Evolutionary conservation across 1,140 invertebrate species (phyloP).

Genomic region (Paramacrobiotus metropolitanus): DNA sequence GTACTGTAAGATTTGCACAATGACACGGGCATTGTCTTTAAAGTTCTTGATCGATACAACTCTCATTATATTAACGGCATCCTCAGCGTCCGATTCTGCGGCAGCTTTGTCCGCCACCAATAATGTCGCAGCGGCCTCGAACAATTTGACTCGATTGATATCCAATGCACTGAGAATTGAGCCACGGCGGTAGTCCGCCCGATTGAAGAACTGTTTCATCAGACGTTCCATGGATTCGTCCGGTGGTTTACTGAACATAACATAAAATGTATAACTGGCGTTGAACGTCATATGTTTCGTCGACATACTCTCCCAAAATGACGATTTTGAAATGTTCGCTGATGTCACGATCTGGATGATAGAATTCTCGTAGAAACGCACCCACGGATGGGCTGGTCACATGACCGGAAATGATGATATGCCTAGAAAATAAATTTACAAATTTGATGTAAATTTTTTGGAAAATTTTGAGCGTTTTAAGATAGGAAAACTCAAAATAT

Average conservation of each 20-base stretch:
- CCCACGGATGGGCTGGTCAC: not conserved
- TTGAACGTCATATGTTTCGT: no score
- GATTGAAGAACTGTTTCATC: constrained; percentile 33
- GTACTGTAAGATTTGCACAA: constrained; percentile 35
- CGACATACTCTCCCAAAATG: constrained; percentile 1
- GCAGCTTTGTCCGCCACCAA: constrained; percentile 29
- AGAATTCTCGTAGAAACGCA: not conserved
- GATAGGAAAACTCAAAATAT: no score
- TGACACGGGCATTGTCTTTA: constrained; percentile 30
- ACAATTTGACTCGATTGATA: constrained; percentile 30
- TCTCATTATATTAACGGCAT: constrained; percentile 27
- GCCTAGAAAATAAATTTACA: not conserved
- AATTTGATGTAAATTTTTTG: not conserved
- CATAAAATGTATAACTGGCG: not conserved
- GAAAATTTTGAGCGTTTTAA: no score
- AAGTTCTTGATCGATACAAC: constrained; percentile 37
- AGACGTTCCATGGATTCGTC: constrained; percentile 33
- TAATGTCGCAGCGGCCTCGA: constrained; percentile 28
- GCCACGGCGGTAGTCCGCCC: constrained; percentile 34
- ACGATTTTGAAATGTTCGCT: not conserved
- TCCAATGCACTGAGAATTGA: constrained; percentile 33
- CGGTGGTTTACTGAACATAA: constrained; percentile 17
- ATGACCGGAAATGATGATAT: constrained; percentile 4
- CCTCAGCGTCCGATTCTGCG: constrained; percentile 32
- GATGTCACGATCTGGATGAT: constrained; percentile 4